These are phyloP conservation scores for Agonopterix arenella DNA, from an alignment of 2,888 invertebrate species.

Conservation along the genomic window DNA sequence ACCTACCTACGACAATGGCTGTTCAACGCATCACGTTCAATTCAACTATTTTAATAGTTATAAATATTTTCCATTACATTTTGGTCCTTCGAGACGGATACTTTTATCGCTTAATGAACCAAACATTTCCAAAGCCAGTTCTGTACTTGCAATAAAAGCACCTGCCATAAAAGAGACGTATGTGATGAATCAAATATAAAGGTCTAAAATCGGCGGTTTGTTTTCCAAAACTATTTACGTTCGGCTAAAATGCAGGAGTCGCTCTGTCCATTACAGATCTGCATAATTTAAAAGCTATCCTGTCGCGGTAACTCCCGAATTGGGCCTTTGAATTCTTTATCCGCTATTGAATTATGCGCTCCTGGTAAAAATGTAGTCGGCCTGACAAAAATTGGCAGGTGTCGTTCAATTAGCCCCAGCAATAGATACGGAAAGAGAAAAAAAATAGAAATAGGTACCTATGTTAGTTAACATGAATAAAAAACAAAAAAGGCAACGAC, in stretches of 20 bases:
- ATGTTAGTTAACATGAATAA: not conserved
- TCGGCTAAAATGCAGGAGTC: constrained; percentile 16
- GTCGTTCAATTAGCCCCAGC: constrained; percentile 49
- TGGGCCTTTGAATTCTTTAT: constrained; percentile 65
- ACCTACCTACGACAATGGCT: too few relatives aligned
- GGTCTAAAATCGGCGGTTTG: constrained; percentile 11
- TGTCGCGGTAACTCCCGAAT: constrained; percentile 49
- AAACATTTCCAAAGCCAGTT: constrained; percentile 8
- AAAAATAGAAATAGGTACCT: too few relatives aligned
- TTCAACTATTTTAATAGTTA: too few relatives aligned
- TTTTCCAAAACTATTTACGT: constrained; percentile 1
- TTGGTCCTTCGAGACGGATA: too few relatives aligned
- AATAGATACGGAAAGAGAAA: too few relatives aligned
- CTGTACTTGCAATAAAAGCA: not conserved
- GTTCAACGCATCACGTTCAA: too few relatives aligned
- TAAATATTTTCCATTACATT: too few relatives aligned
- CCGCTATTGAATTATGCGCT: constrained; percentile 32
- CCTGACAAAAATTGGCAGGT: constrained; percentile 54
- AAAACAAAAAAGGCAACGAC: constrained; percentile 1
- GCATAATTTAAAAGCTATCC: constrained; percentile 66
- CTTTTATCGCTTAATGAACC: too few relatives aligned
- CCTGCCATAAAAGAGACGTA: not conserved
- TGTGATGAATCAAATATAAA: constrained; percentile 1
- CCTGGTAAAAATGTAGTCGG: constrained; percentile 43
- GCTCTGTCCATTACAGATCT: constrained; percentile 64